Percentiles rank a stretch among this genome's conserved stretches.
These are phyloP conservation scores for Cebidichthys violaceus DNA, from an alignment of 2,113 vertebrate genomes.

Conservation along the genomic window DNA sequence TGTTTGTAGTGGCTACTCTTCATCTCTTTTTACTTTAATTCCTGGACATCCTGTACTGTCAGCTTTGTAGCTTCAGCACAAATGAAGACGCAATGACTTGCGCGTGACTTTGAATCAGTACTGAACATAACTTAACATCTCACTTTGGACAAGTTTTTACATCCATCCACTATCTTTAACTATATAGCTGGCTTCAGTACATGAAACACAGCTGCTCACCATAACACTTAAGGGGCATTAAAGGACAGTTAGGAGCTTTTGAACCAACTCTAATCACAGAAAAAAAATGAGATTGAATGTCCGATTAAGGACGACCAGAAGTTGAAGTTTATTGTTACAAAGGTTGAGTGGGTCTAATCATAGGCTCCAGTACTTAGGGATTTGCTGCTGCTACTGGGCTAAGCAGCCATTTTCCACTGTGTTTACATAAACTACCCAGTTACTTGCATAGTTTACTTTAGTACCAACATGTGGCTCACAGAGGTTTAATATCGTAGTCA, in stretches of 20 bases:
- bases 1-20: not conserved
- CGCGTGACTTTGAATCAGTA: not conserved
- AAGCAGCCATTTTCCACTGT: slow-evolving; percentile 66
- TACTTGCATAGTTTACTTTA: slow-evolving; percentile 76
- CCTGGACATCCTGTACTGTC: not conserved
- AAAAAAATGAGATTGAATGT: slow-evolving; percentile 57
- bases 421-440: slow-evolving; percentile 81
- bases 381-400: slow-evolving; percentile 76
- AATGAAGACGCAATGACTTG: not conserved
- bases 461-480: slow-evolving; percentile 77
- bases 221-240: slow-evolving; percentile 56
- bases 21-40: not conserved
- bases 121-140: slow-evolving; percentile 3
- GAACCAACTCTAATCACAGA: slow-evolving; percentile 41
- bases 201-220: slow-evolving; percentile 42
- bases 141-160: slow-evolving; percentile 21
- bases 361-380: slow-evolving; percentile 61
- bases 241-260: slow-evolving; percentile 55
- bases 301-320: slow-evolving; percentile 66
- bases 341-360: slow-evolving; percentile 76
- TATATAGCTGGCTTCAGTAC: slow-evolving; percentile 38
- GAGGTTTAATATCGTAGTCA: slow-evolving; percentile 73
- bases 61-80: slow-evolving; percentile 5
- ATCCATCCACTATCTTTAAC: slow-evolving; percentile 22
- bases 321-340: slow-evolving; percentile 78